A percentile compares a stretch with the other conserved stretches of the same genome.
Evolutionary conservation across 2,888 invertebrate species (phyloP).

Genomic region (Acanthococcus lagerstroemiae): DNA sequence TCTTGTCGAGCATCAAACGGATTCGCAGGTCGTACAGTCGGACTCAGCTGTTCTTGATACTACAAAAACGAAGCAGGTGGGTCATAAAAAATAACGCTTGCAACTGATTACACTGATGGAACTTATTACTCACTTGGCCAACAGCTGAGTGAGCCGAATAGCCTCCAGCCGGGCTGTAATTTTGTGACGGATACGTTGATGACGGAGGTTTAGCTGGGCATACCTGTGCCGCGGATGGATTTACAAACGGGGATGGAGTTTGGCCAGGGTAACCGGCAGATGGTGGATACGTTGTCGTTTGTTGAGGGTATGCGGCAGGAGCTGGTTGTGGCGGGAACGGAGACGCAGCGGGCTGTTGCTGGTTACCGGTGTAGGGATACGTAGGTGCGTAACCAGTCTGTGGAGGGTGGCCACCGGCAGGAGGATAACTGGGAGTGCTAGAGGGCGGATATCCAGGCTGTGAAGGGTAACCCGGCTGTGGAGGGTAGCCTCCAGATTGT

Average conservation of each 20-base stretch:
- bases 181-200: constrained; percentile 24
- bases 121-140: constrained; percentile 20
- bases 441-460: constrained; percentile 23
- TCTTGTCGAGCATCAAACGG: constrained; percentile 69
- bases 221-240: constrained; percentile 29
- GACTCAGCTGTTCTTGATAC: constrained; percentile 50
- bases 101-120: background rate
- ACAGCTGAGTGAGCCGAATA: constrained; percentile 28
- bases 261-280: constrained; percentile 31
- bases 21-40: constrained; percentile 64
- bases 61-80: background rate
- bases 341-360: constrained; percentile 32
- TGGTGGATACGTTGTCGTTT: constrained; percentile 30
- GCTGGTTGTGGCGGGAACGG: constrained; percentile 25
- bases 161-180: constrained; percentile 22
- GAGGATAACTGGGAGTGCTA: constrained; percentile 3
- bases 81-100: too few species aligned
- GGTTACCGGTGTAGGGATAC: too few species aligned
- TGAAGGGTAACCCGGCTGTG: constrained; percentile 33
- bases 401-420: constrained; percentile 28
- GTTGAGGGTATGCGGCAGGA: constrained; percentile 31
- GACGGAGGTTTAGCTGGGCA: constrained; percentile 26
- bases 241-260: constrained; percentile 1
- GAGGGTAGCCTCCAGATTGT: constrained; percentile 33
- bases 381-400: constrained; percentile 28